A percentile compares a stretch with the other conserved stretches of the same genome.
Conservation (phyloP, 2,797 vertebrate genomes). For the Schizopygopsis pylzovi region DNA sequence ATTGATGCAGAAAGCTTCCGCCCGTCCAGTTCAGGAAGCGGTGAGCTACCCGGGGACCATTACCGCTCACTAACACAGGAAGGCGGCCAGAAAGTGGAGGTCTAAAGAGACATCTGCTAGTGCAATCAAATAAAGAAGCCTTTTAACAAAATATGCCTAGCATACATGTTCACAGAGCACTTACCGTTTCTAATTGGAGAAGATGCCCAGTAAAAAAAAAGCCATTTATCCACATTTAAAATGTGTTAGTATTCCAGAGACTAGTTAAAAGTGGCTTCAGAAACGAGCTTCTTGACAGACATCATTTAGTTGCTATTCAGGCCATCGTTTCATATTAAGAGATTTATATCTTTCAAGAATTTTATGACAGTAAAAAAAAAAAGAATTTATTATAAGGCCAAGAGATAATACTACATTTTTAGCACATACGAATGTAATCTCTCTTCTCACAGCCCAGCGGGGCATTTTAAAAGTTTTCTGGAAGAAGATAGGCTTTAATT, state of each 20-base stretch:
- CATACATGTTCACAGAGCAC: constrained; percentile 64
- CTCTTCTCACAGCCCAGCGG: not conserved
- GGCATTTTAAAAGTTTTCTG: constrained; percentile 13
- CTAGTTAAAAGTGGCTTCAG: constrained; percentile 18
- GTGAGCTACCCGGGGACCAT: constrained; percentile 79
- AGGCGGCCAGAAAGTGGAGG: constrained; percentile 76
- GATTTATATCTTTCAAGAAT: constrained; percentile 23
- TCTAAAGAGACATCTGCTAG: constrained; percentile 81
- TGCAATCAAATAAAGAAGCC: constrained; percentile 75
- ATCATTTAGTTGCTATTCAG: not conserved
- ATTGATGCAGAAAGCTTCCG: constrained; percentile 80
- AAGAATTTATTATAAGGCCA: constrained; percentile 41
- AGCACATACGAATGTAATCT: constrained; percentile 21
- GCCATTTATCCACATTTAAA: constrained; percentile 7
- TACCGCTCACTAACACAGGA: constrained; percentile 78
- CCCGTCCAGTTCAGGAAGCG: constrained; percentile 77
- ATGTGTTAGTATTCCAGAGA: not conserved
- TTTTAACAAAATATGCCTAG: constrained; percentile 75
- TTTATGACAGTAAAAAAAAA: constrained; percentile 19
- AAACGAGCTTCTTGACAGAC: not conserved
- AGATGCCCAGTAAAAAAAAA: not conserved
- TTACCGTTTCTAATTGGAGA: not conserved
- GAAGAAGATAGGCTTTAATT: not conserved
- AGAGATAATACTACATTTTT: constrained; percentile 24
- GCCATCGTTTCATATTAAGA: not conserved